Base-by-base conservation (phyloP, 1,140 invertebrate species). In the Neocloeon triangulifer region DNA sequence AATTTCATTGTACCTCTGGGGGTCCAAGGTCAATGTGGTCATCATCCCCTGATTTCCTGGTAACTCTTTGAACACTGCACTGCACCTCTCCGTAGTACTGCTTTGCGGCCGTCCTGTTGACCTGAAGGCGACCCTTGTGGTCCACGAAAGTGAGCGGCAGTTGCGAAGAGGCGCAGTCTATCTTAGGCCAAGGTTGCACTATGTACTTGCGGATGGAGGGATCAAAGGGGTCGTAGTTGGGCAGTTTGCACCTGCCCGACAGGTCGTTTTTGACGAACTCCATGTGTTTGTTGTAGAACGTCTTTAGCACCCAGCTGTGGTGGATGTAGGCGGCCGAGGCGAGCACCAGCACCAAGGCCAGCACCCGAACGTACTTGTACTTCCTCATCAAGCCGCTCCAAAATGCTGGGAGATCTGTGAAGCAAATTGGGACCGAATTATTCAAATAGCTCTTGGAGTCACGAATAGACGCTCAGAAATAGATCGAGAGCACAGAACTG, bases 171-270 rank as follows among this genome's bases (percentile, higher is more conserved):
- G 30, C 35, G 21, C 35, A 37, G 2, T 20, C 9, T 14, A 37
- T 18, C 0, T 16, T 5, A 5, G 25, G 9, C n/a, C 16, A 32
- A 6, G 17, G 12, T 13, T 9, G n/a, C 12, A 5, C n/a, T 6
- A 37, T 4, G 17, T 27, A 37, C 12, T 28, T 25, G 17, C 9
- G 14, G n/a, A 27, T 25, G 16, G 15, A 18, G 15, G 22, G 8
- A 27, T 37, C 35, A 19, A 25, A 28, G n/a, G 35, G 35, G 15
- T 37, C 35, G 14, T 33, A 37, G 9, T 33, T 19, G 6, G 35
- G 35, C 13, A 37, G 19, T 18, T 15, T 33, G 12, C 35, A 37
- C n/a, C n/a, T n/a, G n/a, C n/a, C n/a, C n/a, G n/a, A n/a, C n/a
- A n/a, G n/a, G n/a, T n/a, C n/a, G 25, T 26, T 13, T 13, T 5